Evolutionary conservation across 2,797 vertebrate genomes (phyloP), one percentile per base, ranked within the genome.

Genomic region (Hyperoplus immaculatus): DNA sequence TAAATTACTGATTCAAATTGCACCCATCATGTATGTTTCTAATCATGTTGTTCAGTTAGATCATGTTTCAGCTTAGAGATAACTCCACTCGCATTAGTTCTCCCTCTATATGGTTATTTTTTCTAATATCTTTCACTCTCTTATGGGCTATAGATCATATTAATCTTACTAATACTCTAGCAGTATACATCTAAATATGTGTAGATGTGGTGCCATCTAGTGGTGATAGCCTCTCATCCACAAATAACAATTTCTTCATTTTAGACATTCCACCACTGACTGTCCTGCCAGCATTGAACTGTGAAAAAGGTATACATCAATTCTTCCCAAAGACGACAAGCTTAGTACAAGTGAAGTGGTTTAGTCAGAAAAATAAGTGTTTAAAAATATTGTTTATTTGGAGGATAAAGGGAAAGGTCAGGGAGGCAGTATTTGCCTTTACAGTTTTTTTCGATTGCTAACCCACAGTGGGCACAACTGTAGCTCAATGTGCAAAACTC

Each of bases 141-240:
- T 3, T 15, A 5, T 45, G 8, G 15, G 18, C 2, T 59, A 58
- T n/a, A 14, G 0, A 67, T 72, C 49, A 59, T 8, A 43, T 65
- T 18, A 4, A 72, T 61, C 12, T 62, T 12, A 61, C 45, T 12
- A 18, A 0, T 11, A 8, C 5, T 45, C 3, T 12, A 8, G 14
- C 4, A n/a, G 12, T 15, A 2, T 42, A 5, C 38, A 58, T 62
- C 10, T 29, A 71, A 50, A n/a, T 39, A 43, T 50, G 6, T 39
- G 16, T 14, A 14, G n/a, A 12, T 71, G n/a, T 67, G n/a, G 49
- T 46, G 60, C 87, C 86, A 85, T 36, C 89, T 89, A 15, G 62
- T 62, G 86, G 80, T 54, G 11, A 67, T 13, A 50, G 10, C n/a
- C 10, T 43, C 4, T 36, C 77, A n/a, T 67, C 71, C 15, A 47